phyloP scores from a whole-genome alignment of 2,797 vertebrate genomes.

The Brotula barbata region DNA sequence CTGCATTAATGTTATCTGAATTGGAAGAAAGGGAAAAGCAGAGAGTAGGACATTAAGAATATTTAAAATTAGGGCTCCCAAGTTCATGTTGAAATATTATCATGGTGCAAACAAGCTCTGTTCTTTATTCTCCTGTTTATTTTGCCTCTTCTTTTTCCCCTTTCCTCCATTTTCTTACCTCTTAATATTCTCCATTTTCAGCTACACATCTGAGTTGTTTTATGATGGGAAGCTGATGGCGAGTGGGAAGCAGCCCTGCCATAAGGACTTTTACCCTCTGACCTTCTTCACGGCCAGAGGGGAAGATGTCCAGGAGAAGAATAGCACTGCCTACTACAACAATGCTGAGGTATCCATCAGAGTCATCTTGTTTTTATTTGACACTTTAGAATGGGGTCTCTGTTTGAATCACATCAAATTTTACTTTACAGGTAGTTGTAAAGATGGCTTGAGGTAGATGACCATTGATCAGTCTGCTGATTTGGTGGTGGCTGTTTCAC shows the following conservation, averaged over 20 bases:
- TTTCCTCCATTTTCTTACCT: not conserved
- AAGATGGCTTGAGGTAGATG: not conserved
- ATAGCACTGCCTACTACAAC: constrained; percentile 99
- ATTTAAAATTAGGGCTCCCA: too few relatives aligned
- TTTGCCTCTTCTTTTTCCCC: too few relatives aligned
- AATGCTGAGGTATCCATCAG: constrained; percentile 89
- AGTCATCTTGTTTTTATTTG: not conserved
- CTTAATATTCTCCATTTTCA: constrained; percentile 53
- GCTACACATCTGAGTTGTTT: constrained; percentile 98
- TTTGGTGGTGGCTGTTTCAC: too few relatives aligned
- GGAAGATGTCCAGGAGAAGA: constrained; percentile 99
- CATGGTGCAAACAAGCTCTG: too few relatives aligned
- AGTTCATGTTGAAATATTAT: too few relatives aligned
- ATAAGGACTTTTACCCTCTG: constrained; percentile 98
- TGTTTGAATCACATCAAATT: too few relatives aligned
- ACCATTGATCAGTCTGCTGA: not conserved
- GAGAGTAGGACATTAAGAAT: too few relatives aligned
- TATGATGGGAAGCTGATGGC: constrained; percentile 99
- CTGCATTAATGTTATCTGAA: too few relatives aligned
- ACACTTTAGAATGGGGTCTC: too few relatives aligned
- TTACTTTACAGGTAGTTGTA: not conserved
- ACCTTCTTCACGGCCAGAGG: constrained; percentile 99
- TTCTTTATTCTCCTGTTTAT: too few relatives aligned
- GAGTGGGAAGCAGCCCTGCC: constrained; percentile 97
- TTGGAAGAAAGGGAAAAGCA: too few relatives aligned